phyloP scores from a whole-genome alignment of 2,113 vertebrate species.

The Naja naja region DNA sequence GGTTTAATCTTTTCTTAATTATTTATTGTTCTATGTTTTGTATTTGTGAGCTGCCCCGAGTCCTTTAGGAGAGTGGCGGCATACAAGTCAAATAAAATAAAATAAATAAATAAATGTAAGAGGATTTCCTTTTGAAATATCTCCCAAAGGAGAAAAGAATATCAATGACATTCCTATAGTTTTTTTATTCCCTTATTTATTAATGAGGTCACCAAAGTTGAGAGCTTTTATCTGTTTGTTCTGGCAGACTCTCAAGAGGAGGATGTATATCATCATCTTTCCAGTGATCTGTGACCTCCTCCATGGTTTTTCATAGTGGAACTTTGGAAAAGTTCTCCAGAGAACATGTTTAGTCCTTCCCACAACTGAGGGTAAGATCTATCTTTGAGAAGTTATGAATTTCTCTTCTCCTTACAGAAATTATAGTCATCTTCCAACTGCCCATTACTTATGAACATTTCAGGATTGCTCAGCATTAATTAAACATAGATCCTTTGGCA shows the following conservation, averaged over 20 bases:
- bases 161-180: background rate
- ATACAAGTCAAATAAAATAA: too few relatives aligned
- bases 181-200: background rate
- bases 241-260: background rate
- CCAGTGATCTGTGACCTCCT: background rate
- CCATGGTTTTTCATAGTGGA: background rate
- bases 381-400: background rate
- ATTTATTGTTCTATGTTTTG: too few relatives aligned
- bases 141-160: background rate
- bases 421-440: background rate
- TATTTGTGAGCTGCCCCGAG: too few relatives aligned
- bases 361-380: background rate
- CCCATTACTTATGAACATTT: background rate
- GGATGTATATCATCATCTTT: background rate
- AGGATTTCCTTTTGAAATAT: background rate
- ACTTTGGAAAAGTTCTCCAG: background rate
- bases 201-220: background rate
- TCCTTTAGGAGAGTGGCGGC: too few relatives aligned
- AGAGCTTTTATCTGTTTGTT: background rate
- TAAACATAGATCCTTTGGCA: background rate
- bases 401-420: background rate
- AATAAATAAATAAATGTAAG: too few relatives aligned
- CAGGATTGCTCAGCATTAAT: background rate
- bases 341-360: background rate
- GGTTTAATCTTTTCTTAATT: too few relatives aligned